Evolutionary conservation across 2,113 vertebrate genomes (phyloP), one percentile per base, ranked within the genome.

Genomic region (Bubo scandiacus): DNA sequence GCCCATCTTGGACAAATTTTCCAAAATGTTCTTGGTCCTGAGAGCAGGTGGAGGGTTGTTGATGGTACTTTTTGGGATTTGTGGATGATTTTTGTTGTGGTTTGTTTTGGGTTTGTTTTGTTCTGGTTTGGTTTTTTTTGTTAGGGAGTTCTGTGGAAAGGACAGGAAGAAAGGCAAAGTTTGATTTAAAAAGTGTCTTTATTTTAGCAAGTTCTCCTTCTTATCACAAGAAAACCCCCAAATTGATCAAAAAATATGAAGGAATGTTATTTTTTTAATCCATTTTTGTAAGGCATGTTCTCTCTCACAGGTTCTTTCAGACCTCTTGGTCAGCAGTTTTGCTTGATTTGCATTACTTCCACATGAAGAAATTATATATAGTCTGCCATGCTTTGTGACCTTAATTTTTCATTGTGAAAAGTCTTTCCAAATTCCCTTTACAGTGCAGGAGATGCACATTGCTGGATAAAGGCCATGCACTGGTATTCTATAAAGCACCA

Each of bases 211-310:
- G 26, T 63, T 65, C 9, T 72, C 74, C 21, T 38, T 42, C 19
- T 87, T 79, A n/a, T 17, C 15, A n/a, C 19, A 88, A 20, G 5
- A 42, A 59, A 34, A 40, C 1, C 0, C 2, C 2, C 3, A 42
- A 47, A 15, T 1, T 27, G 7, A 81, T 51, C 15, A 79, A 62
- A 90, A 87, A 78, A 29, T 42, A 74, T 16, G 5, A 71, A 42
- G 20, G 12, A 75, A 70, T 49, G 6, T 13, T 80, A 2, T 34
- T 45, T 82, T 74, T 59, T 70, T 32, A 34, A 61, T 25, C 10
- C 4, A 4, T 63, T 81, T 91, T 75, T 74, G 13, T 47, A 84
- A 51, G 34, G 4, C 5, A 10, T 51, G 4, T 45, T 85, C 9
- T 67, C 9, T 88, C 23, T 66, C 23, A 40, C 11, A 47, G 30